Base-by-base conservation (phyloP, 2,888 invertebrate genomes). In the Epinotia brunnichana region DNA sequence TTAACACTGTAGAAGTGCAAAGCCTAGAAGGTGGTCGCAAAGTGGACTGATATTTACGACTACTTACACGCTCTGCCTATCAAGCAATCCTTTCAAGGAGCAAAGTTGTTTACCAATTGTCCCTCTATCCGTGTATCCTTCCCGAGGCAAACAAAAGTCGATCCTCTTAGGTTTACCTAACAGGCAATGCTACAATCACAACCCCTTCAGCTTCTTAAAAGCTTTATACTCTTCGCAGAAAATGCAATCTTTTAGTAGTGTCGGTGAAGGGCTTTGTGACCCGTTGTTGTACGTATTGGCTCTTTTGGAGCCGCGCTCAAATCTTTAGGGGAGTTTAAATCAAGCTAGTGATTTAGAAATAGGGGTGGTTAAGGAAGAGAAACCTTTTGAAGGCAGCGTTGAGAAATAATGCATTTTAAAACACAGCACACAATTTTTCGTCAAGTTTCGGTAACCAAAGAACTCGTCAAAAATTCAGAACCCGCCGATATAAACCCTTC, bases 231-330 rank as follows among this genome's bases (percentile, higher is more conserved):
- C 66, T 56, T 54, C 19, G 44, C 39, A 69, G 73, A 68, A 67
- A 68, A 73, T 59, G 69, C 73, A 73, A 69, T 73, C 72, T 73
- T 73, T 69, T 73, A 73, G 68, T 69, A 53, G 41, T 54, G 67
- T 41, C 41, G 66, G 60, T 66, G 39, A 53, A 19, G 39, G 64
- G 56, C 59, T 69, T 44, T 70, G 70, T 70, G 70, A 70, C 48
- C 63, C 29, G 56, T 56, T 56, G 66, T 63, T 62, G 44, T 56
- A 70, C 60, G 70, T 56, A 67, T 63, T 63, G 56, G 69, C 57
- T 56, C 48, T 71, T 71, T 69, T 53, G 29, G 51, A 60, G 41
- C 59, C 44, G 15, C 59, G 15, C 39, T 53, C 24, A 48, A 57
- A 24, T 59, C 57, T 67, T 29, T 67, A 19, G 57, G 17, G 54